phyloP scores from a whole-genome alignment of 2,797 vertebrate species.

The Borostomias antarcticus region DNA sequence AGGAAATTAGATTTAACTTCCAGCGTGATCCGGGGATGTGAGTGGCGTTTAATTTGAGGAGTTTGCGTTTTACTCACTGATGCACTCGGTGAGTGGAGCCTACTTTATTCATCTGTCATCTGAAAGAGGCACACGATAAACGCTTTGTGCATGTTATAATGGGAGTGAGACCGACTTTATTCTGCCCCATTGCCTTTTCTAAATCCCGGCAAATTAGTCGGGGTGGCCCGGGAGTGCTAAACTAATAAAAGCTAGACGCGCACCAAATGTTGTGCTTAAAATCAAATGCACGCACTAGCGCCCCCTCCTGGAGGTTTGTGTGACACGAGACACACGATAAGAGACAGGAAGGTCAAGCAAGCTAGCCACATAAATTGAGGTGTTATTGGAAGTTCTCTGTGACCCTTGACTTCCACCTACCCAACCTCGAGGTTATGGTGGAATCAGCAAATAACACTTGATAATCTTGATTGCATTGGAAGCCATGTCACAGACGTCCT shows the following conservation, averaged over 20 bases:
- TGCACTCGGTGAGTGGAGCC: not conserved
- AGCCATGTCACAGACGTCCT: conserved; percentile 45
- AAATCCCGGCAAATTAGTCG: not conserved
- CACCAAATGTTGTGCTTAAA: not conserved
- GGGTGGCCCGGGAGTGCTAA: not conserved
- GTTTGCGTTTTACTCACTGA: not conserved
- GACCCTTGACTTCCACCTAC: no score
- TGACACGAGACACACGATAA: not conserved
- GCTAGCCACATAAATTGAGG: not conserved
- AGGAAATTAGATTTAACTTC: conserved; percentile 14
- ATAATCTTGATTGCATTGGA: not conserved
- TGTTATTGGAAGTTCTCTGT: not conserved
- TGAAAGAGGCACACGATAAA: not conserved
- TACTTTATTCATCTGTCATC: not conserved
- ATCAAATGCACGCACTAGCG: not conserved
- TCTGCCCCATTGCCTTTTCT: not conserved
- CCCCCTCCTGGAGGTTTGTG: not conserved
- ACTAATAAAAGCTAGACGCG: not conserved
- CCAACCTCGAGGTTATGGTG: no score
- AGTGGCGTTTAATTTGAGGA: not conserved
- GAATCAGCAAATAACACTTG: not conserved
- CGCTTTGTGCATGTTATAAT: not conserved
- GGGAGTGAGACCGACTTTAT: not conserved
- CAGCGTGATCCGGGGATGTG: not conserved
- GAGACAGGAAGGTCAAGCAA: no score